Evolutionary conservation across 2,113 vertebrate species (phyloP), one percentile per base, ranked within the genome.

Genomic region (Callochromis pleurospilus): DNA sequence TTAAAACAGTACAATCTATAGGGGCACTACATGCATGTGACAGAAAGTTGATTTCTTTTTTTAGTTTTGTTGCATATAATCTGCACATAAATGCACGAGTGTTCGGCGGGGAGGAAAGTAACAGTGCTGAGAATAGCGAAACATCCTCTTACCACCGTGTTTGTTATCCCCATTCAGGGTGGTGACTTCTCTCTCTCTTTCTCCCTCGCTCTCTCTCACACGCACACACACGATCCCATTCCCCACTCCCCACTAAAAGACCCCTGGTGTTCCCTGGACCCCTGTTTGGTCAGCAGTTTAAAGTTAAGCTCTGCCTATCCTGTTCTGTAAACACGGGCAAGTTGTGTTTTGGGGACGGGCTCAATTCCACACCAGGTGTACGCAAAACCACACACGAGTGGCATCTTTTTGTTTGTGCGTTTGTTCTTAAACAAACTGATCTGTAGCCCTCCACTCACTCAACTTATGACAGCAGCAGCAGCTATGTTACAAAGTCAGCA

Each of bases 391-490:
- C 24, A 36, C 9, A 33, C 51, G 13, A 31, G 31, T 36, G 79
- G 73, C 73, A 40, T 65, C 33, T 38, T 65, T 36, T 65, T 65
- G 17, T 38, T 21, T 65, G 60, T 65, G 60, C 10, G 33, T 65
- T 65, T 65, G 60, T 65, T 38, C 19, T 65, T 65, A 65, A 21
- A 49, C 24, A 49, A 26, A 56, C 42, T 2, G 62, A 33, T 68
- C 29, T 7, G 49, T 11, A 24, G 9, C 36, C 53, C 29, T 8
- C 36, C 6, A 3, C 40, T 47, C 60, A 5, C 26, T 79, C 4
- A 60, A 68, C 42, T 40, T 68, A 2, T 92, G 88, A 91, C 90
- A 91, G 87, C 87, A 5, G 79, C 81, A 5, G 84, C 86, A 7
- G 75, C 81, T 40, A 19, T 42, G 82, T n/a, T 77, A 24, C 45